A percentile compares a stretch with the other conserved stretches of the same genome.
phyloP scores from a whole-genome alignment of 2,888 invertebrate genomes.

The Lordiphosa fenestrarum region DNA sequence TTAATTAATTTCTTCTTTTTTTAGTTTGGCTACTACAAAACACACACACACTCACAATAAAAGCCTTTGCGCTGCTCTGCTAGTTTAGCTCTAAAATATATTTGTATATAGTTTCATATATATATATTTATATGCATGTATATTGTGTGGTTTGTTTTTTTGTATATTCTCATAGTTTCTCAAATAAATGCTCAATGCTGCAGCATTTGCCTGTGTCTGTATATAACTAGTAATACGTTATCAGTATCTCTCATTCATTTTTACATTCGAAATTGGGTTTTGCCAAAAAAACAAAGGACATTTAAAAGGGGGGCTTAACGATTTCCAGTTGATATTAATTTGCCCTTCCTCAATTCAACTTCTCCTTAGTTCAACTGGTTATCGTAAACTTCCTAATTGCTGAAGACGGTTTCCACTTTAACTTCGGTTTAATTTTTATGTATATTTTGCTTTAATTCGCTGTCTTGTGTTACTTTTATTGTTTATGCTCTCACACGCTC shows the following conservation, averaged over 20 bases:
- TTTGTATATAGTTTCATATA: constrained; percentile 30
- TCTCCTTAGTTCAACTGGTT: constrained; percentile 37
- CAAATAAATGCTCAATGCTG: constrained; percentile 64
- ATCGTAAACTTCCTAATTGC: constrained; percentile 29
- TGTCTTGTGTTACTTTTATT: constrained; percentile 72
- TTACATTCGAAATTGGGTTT: too few species aligned
- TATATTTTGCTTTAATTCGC: constrained; percentile 52
- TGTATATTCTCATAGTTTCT: constrained; percentile 40
- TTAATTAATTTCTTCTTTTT: constrained; percentile 39
- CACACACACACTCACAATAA: constrained; percentile 54
- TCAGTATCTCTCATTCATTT: neutral
- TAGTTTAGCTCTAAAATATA: constrained; percentile 58
- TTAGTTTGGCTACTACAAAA: constrained; percentile 56
- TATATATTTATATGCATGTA: constrained; percentile 31
- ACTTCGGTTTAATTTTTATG: constrained; percentile 41
- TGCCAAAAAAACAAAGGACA: too few species aligned
- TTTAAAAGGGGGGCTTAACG: too few species aligned
- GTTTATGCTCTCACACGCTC: constrained; percentile 59
- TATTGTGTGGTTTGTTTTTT: constrained; percentile 15
- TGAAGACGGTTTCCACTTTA: constrained; percentile 60
- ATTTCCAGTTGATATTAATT: too few species aligned
- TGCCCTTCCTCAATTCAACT: too few species aligned
- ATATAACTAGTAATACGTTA: constrained; percentile 1
- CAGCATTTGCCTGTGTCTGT: constrained; percentile 32
- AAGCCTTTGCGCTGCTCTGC: constrained; percentile 63